These are phyloP conservation scores for Ylistrum balloti DNA, from an alignment of 1,140 invertebrate species.

Conservation along the genomic window DNA sequence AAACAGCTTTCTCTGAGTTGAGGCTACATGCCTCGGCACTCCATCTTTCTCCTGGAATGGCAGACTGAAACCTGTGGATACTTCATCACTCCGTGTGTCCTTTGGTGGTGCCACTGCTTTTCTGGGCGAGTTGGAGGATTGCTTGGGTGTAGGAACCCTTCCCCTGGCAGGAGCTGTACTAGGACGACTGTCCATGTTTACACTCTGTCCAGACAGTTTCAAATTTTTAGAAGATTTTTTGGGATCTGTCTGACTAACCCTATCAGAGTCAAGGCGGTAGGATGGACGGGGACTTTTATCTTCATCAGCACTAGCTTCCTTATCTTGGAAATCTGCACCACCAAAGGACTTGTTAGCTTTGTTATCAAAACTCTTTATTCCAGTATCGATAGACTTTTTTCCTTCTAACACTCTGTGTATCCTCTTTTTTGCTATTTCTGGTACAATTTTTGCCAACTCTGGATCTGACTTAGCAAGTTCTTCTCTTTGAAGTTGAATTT, in stretches of 20 bases:
- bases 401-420: conserved; percentile 72
- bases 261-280: conserved; percentile 64
- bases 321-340: conserved; percentile 62
- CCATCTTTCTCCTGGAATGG: conserved; percentile 72
- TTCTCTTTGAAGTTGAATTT: conserved; percentile 66
- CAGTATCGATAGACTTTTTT: conserved; percentile 74
- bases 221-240: conserved; percentile 46
- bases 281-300: conserved; percentile 57
- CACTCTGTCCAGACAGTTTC: conserved; percentile 53
- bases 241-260: conserved; percentile 42
- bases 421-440: conserved; percentile 71
- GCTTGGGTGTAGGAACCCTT: conserved; percentile 65
- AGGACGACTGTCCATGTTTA: conserved; percentile 58
- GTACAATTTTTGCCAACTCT: conserved; percentile 72
- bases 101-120: conserved; percentile 63
- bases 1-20: conserved; percentile 70
- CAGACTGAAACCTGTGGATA: conserved; percentile 68
- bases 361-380: conserved; percentile 68
- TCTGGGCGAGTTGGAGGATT: conserved; percentile 68
- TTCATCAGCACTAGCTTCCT: conserved; percentile 52
- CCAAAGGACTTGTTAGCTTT: conserved; percentile 69
- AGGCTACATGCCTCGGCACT: conserved; percentile 67
- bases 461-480: conserved; percentile 73
- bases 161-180: conserved; percentile 64
- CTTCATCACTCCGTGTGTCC: conserved; percentile 62